These are phyloP conservation scores for Lutjanus erythropterus DNA, from an alignment of 2,113 vertebrate species.

Conservation along the genomic window DNA sequence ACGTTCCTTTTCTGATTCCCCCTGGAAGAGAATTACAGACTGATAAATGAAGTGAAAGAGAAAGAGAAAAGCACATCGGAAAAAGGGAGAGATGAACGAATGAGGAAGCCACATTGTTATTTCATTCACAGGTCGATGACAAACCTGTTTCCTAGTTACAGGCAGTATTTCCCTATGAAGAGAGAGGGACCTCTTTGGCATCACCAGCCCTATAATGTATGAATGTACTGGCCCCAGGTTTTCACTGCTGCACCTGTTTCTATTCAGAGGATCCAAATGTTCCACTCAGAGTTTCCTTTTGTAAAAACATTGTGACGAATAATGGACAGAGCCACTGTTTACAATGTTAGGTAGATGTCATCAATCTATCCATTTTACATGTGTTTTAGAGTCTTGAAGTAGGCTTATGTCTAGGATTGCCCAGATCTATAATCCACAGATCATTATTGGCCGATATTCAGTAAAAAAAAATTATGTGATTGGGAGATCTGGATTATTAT, in stretches of 20 bases:
- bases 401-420: no score
- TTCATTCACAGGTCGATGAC: conserved; percentile 27
- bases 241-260: conserved; percentile 61
- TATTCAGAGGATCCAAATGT: conserved; percentile 58
- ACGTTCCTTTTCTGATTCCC: conserved; percentile 39
- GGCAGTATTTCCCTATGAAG: conserved; percentile 34
- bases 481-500: no score
- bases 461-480: no score
- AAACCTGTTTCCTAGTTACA: conserved; percentile 33
- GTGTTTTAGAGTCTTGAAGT: background rate
- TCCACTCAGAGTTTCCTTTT: conserved; percentile 51
- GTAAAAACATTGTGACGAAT: conserved; percentile 9
- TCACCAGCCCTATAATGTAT: background rate
- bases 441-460: no score
- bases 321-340: background rate
- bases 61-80: conserved; percentile 13
- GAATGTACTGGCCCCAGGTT: conserved; percentile 34
- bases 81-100: background rate
- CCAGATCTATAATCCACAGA: no score
- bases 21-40: conserved; percentile 42
- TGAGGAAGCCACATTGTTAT: conserved; percentile 36
- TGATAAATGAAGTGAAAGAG: conserved; percentile 35
- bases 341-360: background rate
- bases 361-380: background rate
- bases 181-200: conserved; percentile 26